Conservation (phyloP, 2,113 vertebrate species). For the Rhizomys pruinosus region DNA sequence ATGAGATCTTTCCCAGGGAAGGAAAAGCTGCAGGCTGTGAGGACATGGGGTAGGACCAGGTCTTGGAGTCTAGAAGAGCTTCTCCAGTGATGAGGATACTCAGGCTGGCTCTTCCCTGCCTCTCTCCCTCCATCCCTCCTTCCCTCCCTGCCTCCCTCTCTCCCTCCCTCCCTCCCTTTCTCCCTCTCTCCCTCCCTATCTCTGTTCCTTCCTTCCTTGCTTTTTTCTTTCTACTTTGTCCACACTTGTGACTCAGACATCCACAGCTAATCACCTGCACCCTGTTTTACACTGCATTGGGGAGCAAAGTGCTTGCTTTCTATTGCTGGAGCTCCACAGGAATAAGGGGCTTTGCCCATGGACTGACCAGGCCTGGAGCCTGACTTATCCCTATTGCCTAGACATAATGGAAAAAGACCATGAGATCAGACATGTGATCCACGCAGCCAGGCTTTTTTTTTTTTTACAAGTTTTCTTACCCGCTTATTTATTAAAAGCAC, state of each 20-base stretch:
- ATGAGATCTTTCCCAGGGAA: no score
- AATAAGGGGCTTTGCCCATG: not conserved
- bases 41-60: not conserved
- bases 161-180: no score
- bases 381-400: not conserved
- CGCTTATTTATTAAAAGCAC: not conserved
- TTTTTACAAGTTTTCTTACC: accelerated
- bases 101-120: not conserved
- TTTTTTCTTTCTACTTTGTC: not conserved
- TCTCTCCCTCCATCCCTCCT: not conserved
- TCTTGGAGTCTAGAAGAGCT: not conserved
- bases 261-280: not conserved
- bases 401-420: accelerated
- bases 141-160: not conserved
- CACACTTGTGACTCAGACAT: not conserved
- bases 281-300: not conserved
- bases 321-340: not conserved
- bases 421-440: accelerated
- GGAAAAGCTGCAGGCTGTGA: not conserved
- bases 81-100: not conserved
- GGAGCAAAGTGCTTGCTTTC: not conserved
- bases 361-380: accelerated
- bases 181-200: accelerated
- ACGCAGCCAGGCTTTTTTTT: not conserved
- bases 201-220: not conserved